Evolutionary conservation across 1,140 invertebrate species (phyloP), one percentile per base, ranked within the genome.

Genomic region (Archivesica marissinica): DNA sequence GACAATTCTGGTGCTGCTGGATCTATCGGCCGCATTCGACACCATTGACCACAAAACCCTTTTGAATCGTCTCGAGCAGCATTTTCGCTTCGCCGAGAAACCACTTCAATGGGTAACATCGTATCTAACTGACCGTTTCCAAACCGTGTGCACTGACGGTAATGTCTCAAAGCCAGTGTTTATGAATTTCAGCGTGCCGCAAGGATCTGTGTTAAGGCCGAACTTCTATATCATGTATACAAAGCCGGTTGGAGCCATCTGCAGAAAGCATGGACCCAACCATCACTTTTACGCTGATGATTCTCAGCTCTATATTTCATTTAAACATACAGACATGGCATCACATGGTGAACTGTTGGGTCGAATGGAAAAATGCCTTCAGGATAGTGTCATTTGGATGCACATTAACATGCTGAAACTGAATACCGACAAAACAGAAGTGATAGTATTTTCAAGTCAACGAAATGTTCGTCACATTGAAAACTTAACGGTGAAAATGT

Each of bases 141-240:
- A 75, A 44, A 75, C 72, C 35, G 28, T 52, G 20, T 44, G 44
- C 72, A 54, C 56, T 54, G 50, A 75, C 20, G 50, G 50, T 54
- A 33, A 54, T 33, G 23, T 75, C 11, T 75, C 6, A 54, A 1
- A 75, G 23, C 72, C 47, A 54, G 44, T 75, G 6, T 33, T 17
- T 17, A 78, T 78, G 75, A 61, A 78, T 20, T 78, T 61, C 38
- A 78, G 75, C 64, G 56, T 78, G 23, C 75, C 52, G 13, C 54
- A 78, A 61, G 75, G 39, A 15, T 79, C 77, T 41, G 56, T 79
- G 25, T 41, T 68, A 9, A 13, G 59, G 1, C 59, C 56, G 17
- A 79, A 79, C n/a, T n/a, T 7, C 23, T 47, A 20, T 47, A 33
- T 23, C 25, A 70, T 68, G 30, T 47, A 38, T 41, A 68, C 64